Evolutionary conservation across 2,797 vertebrate species (phyloP).

Genomic region (Alauda arvensis): DNA sequence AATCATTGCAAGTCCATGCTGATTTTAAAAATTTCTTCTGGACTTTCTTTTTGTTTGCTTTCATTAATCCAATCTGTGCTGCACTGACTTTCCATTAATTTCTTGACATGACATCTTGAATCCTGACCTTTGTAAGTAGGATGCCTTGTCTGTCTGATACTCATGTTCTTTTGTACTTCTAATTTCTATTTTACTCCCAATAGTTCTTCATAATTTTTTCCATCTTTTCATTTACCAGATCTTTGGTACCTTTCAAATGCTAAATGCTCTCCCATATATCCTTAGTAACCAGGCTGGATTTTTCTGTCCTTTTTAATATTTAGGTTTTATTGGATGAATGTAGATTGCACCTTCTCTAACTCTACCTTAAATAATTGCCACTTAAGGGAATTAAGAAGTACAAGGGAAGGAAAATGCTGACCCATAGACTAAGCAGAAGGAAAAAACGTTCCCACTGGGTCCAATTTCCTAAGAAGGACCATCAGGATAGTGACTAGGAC

Average conservation of each 20-base stretch:
- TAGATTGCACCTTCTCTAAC: constrained; percentile 73
- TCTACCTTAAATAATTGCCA: constrained; percentile 77
- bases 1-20: constrained; percentile 24
- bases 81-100: not conserved
- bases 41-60: constrained; percentile 31
- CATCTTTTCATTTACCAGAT: constrained; percentile 55
- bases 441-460: constrained; percentile 73
- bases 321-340: constrained; percentile 75
- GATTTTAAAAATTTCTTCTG: constrained; percentile 46
- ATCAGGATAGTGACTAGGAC: constrained; percentile 64
- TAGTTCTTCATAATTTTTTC: constrained; percentile 47
- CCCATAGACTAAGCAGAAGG: constrained; percentile 70
- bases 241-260: constrained; percentile 63
- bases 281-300: constrained; percentile 68
- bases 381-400: constrained; percentile 77
- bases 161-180: constrained; percentile 52
- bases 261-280: constrained; percentile 69
- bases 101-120: constrained; percentile 35
- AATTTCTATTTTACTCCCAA: constrained; percentile 56
- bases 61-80: constrained; percentile 27
- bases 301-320: constrained; percentile 76
- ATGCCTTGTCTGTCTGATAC: constrained; percentile 49
- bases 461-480: constrained; percentile 73
- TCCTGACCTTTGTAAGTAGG: constrained; percentile 62
- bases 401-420: constrained; percentile 76